Percentiles rank a stretch among this genome's conserved stretches.
Conservation (phyloP, 2,113 vertebrate species). For the Brevimyrus niger region DNA sequence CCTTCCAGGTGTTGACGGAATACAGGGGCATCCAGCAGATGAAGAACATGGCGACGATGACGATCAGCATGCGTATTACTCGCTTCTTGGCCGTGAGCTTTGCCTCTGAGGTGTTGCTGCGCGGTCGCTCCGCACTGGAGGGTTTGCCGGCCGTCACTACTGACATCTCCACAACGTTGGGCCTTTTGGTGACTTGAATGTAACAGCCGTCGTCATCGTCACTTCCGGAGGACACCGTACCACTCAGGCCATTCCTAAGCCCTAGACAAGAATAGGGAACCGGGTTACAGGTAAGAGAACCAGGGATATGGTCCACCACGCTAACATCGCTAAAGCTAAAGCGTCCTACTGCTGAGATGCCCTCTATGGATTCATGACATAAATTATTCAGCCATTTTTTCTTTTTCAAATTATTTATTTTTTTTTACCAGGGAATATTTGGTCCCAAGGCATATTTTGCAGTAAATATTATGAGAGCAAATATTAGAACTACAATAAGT, state of each 20-base stretch:
- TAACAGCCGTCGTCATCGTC: slow-evolving; percentile 83
- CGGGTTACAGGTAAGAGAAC: neutral
- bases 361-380: neutral
- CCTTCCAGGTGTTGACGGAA: slow-evolving; percentile 83
- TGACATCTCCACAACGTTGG: slow-evolving; percentile 66
- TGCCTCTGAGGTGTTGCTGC: slow-evolving; percentile 69
- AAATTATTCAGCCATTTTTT: neutral
- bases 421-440: neutral
- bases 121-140: slow-evolving; percentile 41
- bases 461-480: neutral
- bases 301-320: too few species aligned
- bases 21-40: slow-evolving; percentile 90
- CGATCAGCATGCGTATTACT: slow-evolving; percentile 86
- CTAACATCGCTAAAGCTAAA: neutral
- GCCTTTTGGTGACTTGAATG: slow-evolving; percentile 62
- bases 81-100: slow-evolving; percentile 83
- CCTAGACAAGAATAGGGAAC: slow-evolving; percentile 37
- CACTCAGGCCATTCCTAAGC: slow-evolving; percentile 41
- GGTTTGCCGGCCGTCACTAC: slow-evolving; percentile 45
- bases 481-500: neutral
- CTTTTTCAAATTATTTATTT: neutral
- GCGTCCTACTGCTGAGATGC: neutral
- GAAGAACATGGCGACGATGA: slow-evolving; percentile 88
- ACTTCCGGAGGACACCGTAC: rapidly evolving
- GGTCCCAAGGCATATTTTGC: neutral